Percentiles rank a stretch among this genome's conserved stretches.
Evolutionary conservation across 2,797 vertebrate species (phyloP).

Genomic region (Carduelis carduelis): DNA sequence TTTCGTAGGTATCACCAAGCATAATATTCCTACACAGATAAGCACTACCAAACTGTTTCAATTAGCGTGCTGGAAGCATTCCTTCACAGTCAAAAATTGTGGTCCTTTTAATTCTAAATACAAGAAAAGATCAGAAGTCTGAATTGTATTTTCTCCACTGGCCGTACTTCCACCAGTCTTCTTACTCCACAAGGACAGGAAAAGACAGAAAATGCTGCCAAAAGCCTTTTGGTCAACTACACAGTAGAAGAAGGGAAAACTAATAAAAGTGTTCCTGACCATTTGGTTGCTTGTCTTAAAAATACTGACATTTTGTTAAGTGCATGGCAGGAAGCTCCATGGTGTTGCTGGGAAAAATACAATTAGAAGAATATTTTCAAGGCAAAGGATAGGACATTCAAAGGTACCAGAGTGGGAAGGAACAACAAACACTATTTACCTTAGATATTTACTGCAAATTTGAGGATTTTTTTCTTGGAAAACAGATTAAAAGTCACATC

Average conservation of each 20-base stretch:
- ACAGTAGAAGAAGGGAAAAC: fast-evolving
- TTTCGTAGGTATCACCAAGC: background rate
- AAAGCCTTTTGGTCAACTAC: background rate
- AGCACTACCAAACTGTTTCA: background rate
- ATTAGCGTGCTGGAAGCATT: background rate
- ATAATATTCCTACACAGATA: background rate
- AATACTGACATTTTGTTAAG: background rate
- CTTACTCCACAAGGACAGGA: background rate
- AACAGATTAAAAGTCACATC: background rate
- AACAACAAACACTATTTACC: background rate
- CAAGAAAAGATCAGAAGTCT: background rate
- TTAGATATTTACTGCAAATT: background rate
- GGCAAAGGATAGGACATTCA: background rate
- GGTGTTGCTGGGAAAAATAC: background rate
- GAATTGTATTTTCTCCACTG: background rate
- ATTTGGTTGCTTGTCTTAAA: background rate
- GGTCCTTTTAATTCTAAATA: background rate
- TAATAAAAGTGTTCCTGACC: background rate
- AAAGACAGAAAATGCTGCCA: background rate
- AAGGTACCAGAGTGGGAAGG: background rate
- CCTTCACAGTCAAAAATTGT: background rate
- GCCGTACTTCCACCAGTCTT: background rate
- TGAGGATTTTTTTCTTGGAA: background rate
- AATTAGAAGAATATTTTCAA: background rate
- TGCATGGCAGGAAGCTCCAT: background rate